phyloP scores from a whole-genome alignment of 1,140 invertebrate genomes.

The Philotrypesis tridentata region DNA sequence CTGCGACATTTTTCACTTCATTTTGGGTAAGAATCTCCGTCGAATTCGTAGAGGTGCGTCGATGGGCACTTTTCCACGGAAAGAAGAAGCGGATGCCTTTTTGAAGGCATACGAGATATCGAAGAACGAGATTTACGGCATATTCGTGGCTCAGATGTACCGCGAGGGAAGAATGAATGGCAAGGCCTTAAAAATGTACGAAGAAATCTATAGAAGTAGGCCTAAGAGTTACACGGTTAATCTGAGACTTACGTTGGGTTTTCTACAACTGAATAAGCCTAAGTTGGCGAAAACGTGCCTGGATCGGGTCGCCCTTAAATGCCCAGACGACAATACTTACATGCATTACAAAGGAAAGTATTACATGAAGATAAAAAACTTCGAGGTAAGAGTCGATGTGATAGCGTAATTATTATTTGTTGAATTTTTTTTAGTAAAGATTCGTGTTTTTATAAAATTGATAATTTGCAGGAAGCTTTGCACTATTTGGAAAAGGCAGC shows the following conservation, averaged over 20 bases:
- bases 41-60: not conserved
- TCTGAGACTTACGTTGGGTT: conserved; percentile 1
- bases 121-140: not conserved
- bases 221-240: not conserved
- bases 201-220: not conserved
- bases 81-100: conserved; percentile 6
- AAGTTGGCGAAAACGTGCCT: not conserved
- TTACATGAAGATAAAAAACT: conserved; percentile 1
- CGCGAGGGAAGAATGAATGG: not conserved
- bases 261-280: not conserved
- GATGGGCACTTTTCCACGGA: not conserved
- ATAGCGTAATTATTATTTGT: not conserved
- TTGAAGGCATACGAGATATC: not conserved
- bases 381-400: not conserved
- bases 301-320: not conserved
- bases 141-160: conserved; percentile 29
- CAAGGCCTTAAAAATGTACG: not conserved
- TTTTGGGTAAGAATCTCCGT: conserved; percentile 24
- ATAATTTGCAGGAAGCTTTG: conserved; percentile 11
- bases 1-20: conserved; percentile 13
- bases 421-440: too few species aligned
- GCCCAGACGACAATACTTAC: not conserved
- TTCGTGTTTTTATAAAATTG: not conserved
- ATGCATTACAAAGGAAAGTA: conserved; percentile 21
- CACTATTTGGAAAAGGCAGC: conserved; percentile 6